Base-by-base conservation (phyloP, 2,888 invertebrate species). In the Frankliniella intonsa region DNA sequence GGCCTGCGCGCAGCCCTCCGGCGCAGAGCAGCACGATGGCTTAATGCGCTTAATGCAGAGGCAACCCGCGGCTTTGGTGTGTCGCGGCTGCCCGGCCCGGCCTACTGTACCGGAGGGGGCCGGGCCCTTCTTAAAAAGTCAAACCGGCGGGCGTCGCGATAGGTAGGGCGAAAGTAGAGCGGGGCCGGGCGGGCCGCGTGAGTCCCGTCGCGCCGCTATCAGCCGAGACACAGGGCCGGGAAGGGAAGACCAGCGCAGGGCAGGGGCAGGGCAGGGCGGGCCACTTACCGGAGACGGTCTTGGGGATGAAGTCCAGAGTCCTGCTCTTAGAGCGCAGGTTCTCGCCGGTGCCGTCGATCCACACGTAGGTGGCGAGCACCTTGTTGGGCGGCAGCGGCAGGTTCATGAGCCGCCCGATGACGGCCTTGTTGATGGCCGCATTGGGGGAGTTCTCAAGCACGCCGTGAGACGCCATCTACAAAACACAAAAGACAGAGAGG, bases 321-420 rank as follows among this genome's bases (percentile, higher is more conserved):
- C 95, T 91, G 84, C 96, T 96, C 88, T 98, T 98, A 89, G 94
- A 94, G 83, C 97, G 91, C 82, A 97, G 87, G 86, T 94, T 92
- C 88, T 97, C 96, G 38, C 96, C 97, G 27, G 94, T 93, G 50
- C 97, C 97, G 87, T 98, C 97, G 86, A 98, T 96, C 97, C 97
- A 98, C 82, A 97, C 91, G 88, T 98, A 98, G 81, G 95, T 96
- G 79, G 95, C 96, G 87, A 95, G 93, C 82, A 94, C 91, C 87
- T 92, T 91, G 86, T 94, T 92, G 50, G 92, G 93, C 12, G 95
- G 94, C 83, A 95, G 90, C 0, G 95, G 95, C 84, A 97, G 90
- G 85, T 92, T 91, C 87, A 94, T 89, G 88, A 95, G 97, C 83
- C 93, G 91, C 84, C 90, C 90, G 84, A 94, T 88, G 81, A 95